Base-by-base conservation (phyloP, 2,888 invertebrate species). In the Diachrysia chrysitis region DNA sequence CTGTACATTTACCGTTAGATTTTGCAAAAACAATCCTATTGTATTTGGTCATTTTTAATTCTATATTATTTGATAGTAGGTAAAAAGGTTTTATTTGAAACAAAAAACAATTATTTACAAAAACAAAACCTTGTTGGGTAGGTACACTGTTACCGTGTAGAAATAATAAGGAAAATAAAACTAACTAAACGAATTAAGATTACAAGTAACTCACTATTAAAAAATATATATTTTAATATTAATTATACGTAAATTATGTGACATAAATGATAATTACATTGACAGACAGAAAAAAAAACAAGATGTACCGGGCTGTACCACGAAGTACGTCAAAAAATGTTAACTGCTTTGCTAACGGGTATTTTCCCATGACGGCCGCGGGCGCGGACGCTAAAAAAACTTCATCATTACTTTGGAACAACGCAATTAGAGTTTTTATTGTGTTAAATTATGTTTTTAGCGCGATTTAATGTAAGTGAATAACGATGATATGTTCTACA, bases 381-480 rank as follows among this genome's bases (percentile, higher is more conserved):
- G 17, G 46, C 46, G 55, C 55, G 17, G 17, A 17, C 37, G 23
- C 25, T 42, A 16, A 60, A 62, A 62, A 62, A 55, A 63, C 46
- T 19, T 46, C 29, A 29, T n/a, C n/a, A 63, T 32, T 48, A 29
- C 46, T 56, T 48, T 48, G 56, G 21, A 48, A 12, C 6, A 37
- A 53, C 7, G 51, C 25, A 58, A 63, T 58, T 58, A 58, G 35
- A 35, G 53, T 58, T 58, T 19, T 63, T 42, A 53, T 63, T 63
- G 4, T 32, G 19, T 63, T 17, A 17, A 37, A 63, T 63, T 51
- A 51, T 53, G 21, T 16, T 14, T 59, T 48, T 19, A 10, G 16
- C 32, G 16, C 32, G 32, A 32, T 60, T 60, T 32, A 60, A 51
- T 10, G 9, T 19, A 35, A 51, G 16, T 51, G 19, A 9, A 12